A percentile compares a stretch with the other conserved stretches of the same genome.
Conservation (phyloP, 2,888 invertebrate genomes). For the Pollenia amentaria region DNA sequence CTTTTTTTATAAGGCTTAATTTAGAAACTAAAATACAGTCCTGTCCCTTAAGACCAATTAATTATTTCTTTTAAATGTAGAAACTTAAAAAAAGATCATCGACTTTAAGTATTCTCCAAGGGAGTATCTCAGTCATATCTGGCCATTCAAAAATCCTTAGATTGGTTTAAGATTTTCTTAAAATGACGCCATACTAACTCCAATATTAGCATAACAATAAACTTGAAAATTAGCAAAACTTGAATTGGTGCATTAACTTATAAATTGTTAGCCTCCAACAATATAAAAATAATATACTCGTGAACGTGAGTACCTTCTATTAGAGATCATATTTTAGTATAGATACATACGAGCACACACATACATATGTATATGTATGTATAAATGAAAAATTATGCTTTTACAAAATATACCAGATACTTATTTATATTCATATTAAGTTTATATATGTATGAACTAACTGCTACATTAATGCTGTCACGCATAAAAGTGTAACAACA, state of each 20-base stretch:
- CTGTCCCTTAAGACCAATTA: too few species aligned
- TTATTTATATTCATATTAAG: not conserved
- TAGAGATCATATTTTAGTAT: conserved; percentile 36
- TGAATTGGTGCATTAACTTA: conserved; percentile 53
- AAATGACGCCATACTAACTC: conserved; percentile 16
- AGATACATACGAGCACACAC: not conserved
- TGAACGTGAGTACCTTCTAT: conserved; percentile 41
- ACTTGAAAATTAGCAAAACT: conserved; percentile 44
- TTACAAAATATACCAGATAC: not conserved
- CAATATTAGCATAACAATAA: conserved; percentile 12
- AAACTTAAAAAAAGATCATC: too few species aligned
- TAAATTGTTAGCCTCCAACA: conserved; percentile 34
- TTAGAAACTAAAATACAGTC: too few species aligned
- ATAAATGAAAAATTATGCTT: not conserved
- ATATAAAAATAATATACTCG: not conserved
- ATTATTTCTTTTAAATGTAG: too few species aligned
- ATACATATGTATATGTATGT: not conserved
- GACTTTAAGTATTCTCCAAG: too few species aligned
- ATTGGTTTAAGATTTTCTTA: not conserved
- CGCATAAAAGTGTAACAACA: too few species aligned
- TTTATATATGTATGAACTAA: too few species aligned
- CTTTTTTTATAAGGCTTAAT: too few species aligned
- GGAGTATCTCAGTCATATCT: too few species aligned
- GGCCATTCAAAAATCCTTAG: too few species aligned
- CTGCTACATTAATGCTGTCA: too few species aligned